Evolutionary conservation across 2,888 invertebrate genomes (phyloP), one percentile per base, ranked within the genome.

Genomic region (Oxystoma pomonae): DNA sequence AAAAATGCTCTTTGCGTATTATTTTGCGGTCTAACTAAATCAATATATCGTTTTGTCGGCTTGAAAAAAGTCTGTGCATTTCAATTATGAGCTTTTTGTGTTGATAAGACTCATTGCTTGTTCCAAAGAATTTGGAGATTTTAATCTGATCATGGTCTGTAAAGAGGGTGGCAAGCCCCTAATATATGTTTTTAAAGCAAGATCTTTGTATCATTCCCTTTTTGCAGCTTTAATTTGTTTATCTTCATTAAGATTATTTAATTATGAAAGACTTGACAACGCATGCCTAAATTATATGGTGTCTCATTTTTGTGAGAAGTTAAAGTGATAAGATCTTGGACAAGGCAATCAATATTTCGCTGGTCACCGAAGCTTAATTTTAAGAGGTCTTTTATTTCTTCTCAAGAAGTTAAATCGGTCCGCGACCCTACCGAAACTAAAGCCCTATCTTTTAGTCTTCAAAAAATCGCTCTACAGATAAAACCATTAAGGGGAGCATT

Each of bases 251-350:
- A 62, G 52, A 59, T 62, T 62, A 16, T 17, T 53, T 20, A 62
- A 16, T 9, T 59, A 20, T 9, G 59, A 50, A 52, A 52, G 52
- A 35, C 62, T 62, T 62, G 59, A 50, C 58, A 59, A 52, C 59
- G 52, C 62, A 62, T 62, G 16, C 62, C 62, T 50, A 62, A 62
- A 59, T 59, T 62, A 19, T 62, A 59, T 1, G 58, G 59, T 12
- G 53, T n/a, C 17, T 60, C 56, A 60, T 60, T 51, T 62, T 50
- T 60, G 5, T 20, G n/a, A 20, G 52, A 51, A 20, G 50, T 20
- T 52, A 61, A 58, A 18, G 57, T 16, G 51, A 62, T 62, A 20
- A 59, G 21, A 52, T 59, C 59, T 58, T 55, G 62, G 12, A 62
- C 35, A n/a, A 62, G 49, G 50, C 59, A 59, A 3, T 19, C 53